These are phyloP conservation scores for Dendronephthya gigantea DNA, from an alignment of 64 coral and sea anemone species.

Conservation along the genomic window DNA sequence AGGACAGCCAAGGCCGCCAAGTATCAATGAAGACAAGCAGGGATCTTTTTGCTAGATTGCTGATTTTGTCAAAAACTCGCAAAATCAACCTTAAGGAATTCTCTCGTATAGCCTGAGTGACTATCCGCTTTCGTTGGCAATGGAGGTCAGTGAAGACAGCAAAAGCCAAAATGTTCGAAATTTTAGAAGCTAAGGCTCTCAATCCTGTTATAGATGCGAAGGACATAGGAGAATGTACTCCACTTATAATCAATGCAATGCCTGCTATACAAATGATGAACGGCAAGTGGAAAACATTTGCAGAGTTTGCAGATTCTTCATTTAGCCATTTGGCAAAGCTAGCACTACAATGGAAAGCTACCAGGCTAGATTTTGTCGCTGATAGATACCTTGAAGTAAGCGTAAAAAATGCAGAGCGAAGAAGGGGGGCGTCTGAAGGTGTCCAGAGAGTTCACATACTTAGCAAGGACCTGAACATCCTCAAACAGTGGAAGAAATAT, in stretches of 20 bases:
- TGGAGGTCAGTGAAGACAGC: background rate
- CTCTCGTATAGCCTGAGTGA: background rate
- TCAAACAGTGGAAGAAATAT: no score
- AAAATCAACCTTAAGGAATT: background rate
- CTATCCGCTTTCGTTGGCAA: background rate
- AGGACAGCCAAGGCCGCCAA: background rate
- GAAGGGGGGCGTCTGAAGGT: no score
- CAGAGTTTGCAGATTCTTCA: background rate
- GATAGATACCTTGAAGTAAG: no score
- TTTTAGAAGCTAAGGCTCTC: background rate
- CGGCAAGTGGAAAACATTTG: background rate
- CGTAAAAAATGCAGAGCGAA: no score
- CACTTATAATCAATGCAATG: background rate
- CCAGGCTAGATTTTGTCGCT: no score
- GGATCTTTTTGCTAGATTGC: background rate
- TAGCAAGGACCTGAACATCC: no score
- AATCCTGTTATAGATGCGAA: background rate
- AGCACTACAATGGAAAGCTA: no score
- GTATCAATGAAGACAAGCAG: background rate
- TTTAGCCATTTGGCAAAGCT: no score
- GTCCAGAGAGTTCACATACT: no score
- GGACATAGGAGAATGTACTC: background rate
- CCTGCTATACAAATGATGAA: background rate
- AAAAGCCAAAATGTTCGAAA: background rate
- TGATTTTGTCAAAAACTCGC: background rate